phyloP scores from a whole-genome alignment of 2,888 invertebrate species.

The Iphiclides podalirius region DNA sequence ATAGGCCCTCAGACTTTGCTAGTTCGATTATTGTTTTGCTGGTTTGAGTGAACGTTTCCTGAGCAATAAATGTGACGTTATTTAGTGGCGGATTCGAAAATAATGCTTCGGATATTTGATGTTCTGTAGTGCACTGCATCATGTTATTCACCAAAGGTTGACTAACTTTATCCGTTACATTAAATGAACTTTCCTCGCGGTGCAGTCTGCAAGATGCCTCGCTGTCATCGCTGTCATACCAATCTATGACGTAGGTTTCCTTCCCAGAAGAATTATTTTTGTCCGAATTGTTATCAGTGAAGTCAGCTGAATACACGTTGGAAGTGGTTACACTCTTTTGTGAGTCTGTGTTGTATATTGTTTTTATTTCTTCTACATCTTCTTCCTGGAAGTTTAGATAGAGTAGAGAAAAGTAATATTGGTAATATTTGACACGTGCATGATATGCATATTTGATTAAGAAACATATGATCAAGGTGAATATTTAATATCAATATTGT shows the following conservation, averaged over 20 bases:
- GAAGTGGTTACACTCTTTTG: constrained; percentile 68
- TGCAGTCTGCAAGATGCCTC: constrained; percentile 43
- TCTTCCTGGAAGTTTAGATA: constrained; percentile 48
- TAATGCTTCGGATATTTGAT: constrained; percentile 29
- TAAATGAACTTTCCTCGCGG: constrained; percentile 36
- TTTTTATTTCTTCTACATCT: constrained; percentile 62
- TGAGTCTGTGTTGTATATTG: constrained; percentile 60
- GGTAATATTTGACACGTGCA: neutral
- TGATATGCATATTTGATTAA: too few relatives aligned
- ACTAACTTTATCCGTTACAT: constrained; percentile 32
- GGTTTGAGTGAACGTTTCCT: constrained; percentile 77
- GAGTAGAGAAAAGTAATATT: neutral
- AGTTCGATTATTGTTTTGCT: constrained; percentile 79
- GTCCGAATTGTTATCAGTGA: constrained; percentile 63
- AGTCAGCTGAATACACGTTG: constrained; percentile 59
- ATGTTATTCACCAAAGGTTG: constrained; percentile 27
- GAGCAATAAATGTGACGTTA: constrained; percentile 37
- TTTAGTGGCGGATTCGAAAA: constrained; percentile 21
- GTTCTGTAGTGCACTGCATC: constrained; percentile 30
- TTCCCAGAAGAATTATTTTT: constrained; percentile 62
- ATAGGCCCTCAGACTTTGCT: constrained; percentile 50
- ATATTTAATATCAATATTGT: too few relatives aligned
- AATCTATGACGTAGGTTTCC: constrained; percentile 64
- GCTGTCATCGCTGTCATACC: constrained; percentile 57
- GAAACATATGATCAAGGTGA: too few relatives aligned